Evolutionary conservation across 2,888 invertebrate genomes (phyloP).

Genomic region (Parthenolecanium corni): DNA sequence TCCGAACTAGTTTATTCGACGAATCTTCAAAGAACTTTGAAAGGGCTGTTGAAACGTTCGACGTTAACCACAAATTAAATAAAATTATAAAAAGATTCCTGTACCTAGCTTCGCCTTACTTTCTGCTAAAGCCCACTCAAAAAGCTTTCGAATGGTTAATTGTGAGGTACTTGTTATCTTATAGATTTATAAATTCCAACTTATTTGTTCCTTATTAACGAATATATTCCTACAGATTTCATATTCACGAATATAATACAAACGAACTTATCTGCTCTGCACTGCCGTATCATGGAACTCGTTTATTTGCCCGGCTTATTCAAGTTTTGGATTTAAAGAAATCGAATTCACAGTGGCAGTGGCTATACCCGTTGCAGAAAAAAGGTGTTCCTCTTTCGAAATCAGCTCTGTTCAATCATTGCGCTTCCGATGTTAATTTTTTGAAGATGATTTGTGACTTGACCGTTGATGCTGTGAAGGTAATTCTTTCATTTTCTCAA

Average conservation of each 20-base stretch:
- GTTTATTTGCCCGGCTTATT: slow-evolving; percentile 68
- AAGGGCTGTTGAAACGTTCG: slow-evolving; percentile 60
- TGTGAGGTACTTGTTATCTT: slow-evolving; percentile 39
- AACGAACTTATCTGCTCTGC: slow-evolving; percentile 67
- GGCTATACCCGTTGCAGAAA: slow-evolving; percentile 62
- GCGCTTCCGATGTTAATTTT: slow-evolving; percentile 51
- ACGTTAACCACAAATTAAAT: slow-evolving; percentile 65
- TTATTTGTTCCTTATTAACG: background rate
- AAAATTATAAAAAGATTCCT: slow-evolving; percentile 66
- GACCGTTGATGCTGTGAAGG: slow-evolving; percentile 47
- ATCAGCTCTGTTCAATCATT: slow-evolving; percentile 58
- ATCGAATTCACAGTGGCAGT: slow-evolving; percentile 54
- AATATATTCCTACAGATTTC: slow-evolving; percentile 47
- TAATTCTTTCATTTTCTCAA: slow-evolving; percentile 31
- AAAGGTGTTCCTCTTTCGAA: slow-evolving; percentile 63
- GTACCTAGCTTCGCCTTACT: slow-evolving; percentile 71
- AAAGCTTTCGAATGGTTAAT: slow-evolving; percentile 94
- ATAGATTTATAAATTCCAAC: background rate
- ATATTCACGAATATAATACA: slow-evolving; percentile 77
- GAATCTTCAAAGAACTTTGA: slow-evolving; percentile 64
- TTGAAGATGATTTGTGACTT: slow-evolving; percentile 51
- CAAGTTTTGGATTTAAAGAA: slow-evolving; percentile 57
- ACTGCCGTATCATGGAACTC: slow-evolving; percentile 86
- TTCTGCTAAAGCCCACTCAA: slow-evolving; percentile 69
- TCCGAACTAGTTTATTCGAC: slow-evolving; percentile 64